Conservation (phyloP, 2,113 vertebrate genomes). For the Notothenia rossii region DNA sequence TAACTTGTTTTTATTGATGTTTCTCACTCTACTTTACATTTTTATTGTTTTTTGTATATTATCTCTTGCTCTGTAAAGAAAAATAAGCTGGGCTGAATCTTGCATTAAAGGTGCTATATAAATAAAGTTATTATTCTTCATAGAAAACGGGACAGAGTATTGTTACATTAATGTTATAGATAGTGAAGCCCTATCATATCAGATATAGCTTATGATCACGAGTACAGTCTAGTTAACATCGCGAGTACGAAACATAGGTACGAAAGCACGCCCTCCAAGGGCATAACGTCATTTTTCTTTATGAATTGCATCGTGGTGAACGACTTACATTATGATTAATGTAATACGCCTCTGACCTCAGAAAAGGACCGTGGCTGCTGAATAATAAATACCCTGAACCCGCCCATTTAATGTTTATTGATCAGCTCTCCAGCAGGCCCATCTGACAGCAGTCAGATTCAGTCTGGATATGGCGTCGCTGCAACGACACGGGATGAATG, state of each 20-base stretch:
- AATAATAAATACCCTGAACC: constrained; percentile 66
- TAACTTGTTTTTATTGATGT: too few species aligned
- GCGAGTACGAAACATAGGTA: too few species aligned
- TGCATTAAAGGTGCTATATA: too few species aligned
- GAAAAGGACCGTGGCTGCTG: constrained; percentile 55
- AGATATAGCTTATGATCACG: too few species aligned
- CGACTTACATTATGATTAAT: constrained; percentile 49
- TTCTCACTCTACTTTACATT: too few species aligned
- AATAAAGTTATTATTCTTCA: too few species aligned
- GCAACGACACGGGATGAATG: constrained; percentile 70
- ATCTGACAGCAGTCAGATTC: constrained; percentile 74
- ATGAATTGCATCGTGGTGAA: background rate
- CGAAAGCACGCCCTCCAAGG: background rate
- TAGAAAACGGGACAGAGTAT: background rate
- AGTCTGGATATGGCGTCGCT: constrained; percentile 82
- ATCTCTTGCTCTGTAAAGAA: too few species aligned
- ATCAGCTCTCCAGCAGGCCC: constrained; percentile 69
- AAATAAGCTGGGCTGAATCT: too few species aligned
- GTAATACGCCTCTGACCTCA: constrained; percentile 37
- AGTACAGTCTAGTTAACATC: background rate
- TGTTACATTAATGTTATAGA: background rate
- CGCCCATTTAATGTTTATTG: constrained; percentile 83
- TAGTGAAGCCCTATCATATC: too few species aligned
- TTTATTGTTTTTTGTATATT: too few species aligned
- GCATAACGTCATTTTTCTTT: background rate